Base-by-base conservation (phyloP, 2,113 vertebrate genomes). In the Plectropomus leopardus region DNA sequence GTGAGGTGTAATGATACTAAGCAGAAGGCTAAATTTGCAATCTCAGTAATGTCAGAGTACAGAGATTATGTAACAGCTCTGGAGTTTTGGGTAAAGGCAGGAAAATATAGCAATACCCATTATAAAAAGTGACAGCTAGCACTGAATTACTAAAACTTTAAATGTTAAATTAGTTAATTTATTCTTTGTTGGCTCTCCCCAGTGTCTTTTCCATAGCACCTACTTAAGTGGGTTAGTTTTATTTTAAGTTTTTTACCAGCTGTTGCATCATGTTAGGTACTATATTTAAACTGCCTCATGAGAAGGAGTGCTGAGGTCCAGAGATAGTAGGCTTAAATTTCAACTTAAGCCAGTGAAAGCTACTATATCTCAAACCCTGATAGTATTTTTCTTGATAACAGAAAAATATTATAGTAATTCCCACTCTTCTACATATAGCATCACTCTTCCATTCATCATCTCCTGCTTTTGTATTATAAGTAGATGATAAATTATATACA, bases 251-350 rank as follows among this genome's bases (percentile, higher is more conserved):
- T 84, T 78, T 84, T 80, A 73, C 78, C 90, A 93, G 85, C 92
- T 94, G 92, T 93, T 92, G 91, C 91, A 50, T 94, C 91, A 92
- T 90, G 86, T 88, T 88, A 76, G 82, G 58, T 54, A 51, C 92
- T 92, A 94, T 90, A 84, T 93, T 92, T 94, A 93, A 89, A 84
- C 72, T 50, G 65, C 80, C 65, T 85, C 72, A 59, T 85, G 72
- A 75, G 85, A 85, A 78, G 69, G 64, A 73, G 79, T 14, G 82
- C 71, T 72, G 70, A 83, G 67, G 51, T 81, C 78, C 83, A 77
- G 60, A 70, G 59, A 80, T 81, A 78, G 83, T 69, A 55, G 74
- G 84, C 74, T 93, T 85, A 53, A 45, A 86, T 92, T 92, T 92
- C 87, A 86, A 40, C 53, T 82, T 42, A 76, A 82, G 84, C 82